Conservation (phyloP, 2,797 vertebrate genomes). For the Eremophila alpestris region DNA sequence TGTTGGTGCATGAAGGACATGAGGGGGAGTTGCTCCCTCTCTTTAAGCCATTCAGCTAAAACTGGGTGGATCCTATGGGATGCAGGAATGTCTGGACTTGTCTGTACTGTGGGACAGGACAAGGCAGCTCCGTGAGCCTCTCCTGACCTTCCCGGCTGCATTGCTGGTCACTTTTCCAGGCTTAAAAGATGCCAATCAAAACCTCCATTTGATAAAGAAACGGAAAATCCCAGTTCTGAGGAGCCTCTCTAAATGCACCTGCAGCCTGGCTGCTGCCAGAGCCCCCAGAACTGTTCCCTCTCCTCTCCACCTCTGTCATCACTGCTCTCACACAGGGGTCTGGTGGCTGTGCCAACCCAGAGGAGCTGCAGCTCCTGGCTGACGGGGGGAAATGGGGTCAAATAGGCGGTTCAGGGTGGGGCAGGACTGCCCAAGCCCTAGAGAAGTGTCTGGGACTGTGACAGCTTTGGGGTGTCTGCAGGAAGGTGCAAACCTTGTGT, state of each 20-base stretch:
- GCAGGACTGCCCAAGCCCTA: not conserved
- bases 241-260: not conserved
- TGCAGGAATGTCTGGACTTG: not conserved
- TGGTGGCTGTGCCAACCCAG: not conserved
- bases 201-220: not conserved
- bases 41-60: not conserved
- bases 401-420: not conserved
- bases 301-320: not conserved
- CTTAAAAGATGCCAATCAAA: not conserved
- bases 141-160: not conserved
- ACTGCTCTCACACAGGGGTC: not conserved
- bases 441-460: not conserved
- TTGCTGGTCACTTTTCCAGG: not conserved
- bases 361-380: not conserved
- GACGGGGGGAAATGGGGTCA: rapidly evolving
- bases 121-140: not conserved
- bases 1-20: not conserved
- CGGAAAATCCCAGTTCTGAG: not conserved
- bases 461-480: not conserved
- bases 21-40: not conserved
- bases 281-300: not conserved
- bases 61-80: not conserved
- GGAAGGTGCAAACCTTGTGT: not conserved
- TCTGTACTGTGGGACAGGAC: not conserved
- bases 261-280: not conserved